A percentile compares a stretch with the other conserved stretches of the same genome.
Evolutionary conservation across 2,888 invertebrate species (phyloP).

Genomic region (Lamproptera curius): DNA sequence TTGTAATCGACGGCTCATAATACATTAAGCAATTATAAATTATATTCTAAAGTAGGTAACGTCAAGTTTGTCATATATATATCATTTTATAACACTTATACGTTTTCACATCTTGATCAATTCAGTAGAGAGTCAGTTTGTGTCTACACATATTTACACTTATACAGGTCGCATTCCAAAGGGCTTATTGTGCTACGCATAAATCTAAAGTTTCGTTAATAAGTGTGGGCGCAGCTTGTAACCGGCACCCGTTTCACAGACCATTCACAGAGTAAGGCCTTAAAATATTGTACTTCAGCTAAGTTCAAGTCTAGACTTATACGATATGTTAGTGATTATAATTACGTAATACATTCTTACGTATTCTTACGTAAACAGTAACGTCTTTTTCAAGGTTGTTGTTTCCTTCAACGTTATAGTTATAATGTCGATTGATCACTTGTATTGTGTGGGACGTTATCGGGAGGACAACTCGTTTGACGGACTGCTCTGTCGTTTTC

Average conservation of each 20-base stretch:
- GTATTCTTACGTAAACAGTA: no score
- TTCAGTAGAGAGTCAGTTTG: no score
- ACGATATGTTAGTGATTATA: not conserved
- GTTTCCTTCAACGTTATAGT: no score
- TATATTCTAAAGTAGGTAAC: no score
- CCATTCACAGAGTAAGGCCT: slow-evolving; percentile 33
- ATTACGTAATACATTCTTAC: not conserved
- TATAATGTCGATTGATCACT: no score
- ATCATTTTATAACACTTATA: no score
- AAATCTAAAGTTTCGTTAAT: slow-evolving; percentile 71
- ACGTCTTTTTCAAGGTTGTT: no score
- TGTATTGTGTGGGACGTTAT: slow-evolving; percentile 24
- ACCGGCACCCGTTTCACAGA: slow-evolving; percentile 53
- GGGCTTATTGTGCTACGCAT: slow-evolving; percentile 66
- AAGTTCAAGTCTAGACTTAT: slow-evolving; percentile 14
- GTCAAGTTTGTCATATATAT: no score
- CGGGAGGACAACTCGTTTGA: slow-evolving; percentile 21
- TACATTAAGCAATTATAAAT: no score
- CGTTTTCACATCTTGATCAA: no score
- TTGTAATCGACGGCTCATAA: no score
- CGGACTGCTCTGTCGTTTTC: slow-evolving; percentile 7
- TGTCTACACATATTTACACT: slow-evolving; percentile 23
- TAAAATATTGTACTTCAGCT: slow-evolving; percentile 16
- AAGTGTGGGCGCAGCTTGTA: slow-evolving; percentile 67
- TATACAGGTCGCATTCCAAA: slow-evolving; percentile 64